Evolutionary conservation across 1,140 invertebrate species (phyloP).

Genomic region (Argopecten irradians): DNA sequence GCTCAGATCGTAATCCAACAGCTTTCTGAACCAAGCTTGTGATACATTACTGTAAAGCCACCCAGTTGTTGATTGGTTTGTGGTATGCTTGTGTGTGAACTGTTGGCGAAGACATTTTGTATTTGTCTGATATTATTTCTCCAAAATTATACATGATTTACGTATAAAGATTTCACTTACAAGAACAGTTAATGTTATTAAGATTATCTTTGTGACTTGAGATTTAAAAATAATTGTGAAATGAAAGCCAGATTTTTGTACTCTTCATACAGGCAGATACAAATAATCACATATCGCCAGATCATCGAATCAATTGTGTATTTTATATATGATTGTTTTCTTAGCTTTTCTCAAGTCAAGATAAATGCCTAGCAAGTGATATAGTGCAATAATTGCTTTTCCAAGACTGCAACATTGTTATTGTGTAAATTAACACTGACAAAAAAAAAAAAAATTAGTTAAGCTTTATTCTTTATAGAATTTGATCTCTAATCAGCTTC

Average conservation of each 20-base stretch:
- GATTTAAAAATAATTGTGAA: background rate
- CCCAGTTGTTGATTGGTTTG: background rate
- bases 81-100: background rate
- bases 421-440: background rate
- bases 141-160: background rate
- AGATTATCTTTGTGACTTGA: background rate
- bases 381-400: background rate
- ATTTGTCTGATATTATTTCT: background rate
- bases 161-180: background rate
- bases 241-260: background rate
- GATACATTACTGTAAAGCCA: background rate
- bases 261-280: constrained; percentile 5
- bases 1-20: background rate
- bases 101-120: background rate
- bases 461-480: no score
- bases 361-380: background rate
- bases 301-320: background rate
- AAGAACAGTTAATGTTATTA: background rate
- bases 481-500: no score
- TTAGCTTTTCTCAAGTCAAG: background rate
- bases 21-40: background rate
- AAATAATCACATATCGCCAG: background rate
- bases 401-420: background rate
- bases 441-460: no score
- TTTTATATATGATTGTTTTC: background rate